A percentile compares a stretch with the other conserved stretches of the same genome.
These are phyloP conservation scores for Astreopora myriophthalma DNA, from an alignment of 64 coral and sea anemone species.

Conservation along the genomic window DNA sequence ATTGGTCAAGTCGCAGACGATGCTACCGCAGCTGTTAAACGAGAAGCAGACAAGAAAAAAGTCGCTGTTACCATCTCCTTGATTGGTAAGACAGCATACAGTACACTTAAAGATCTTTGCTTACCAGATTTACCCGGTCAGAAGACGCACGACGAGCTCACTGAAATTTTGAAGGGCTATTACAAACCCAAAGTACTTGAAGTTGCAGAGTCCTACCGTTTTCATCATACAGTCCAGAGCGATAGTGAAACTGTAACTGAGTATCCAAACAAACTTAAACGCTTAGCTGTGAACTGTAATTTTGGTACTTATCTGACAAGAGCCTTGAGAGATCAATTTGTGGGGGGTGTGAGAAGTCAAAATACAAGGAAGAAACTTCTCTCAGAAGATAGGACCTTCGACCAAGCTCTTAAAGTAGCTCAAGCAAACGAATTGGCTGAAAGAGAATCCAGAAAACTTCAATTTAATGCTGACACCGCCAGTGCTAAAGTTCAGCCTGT, in stretches of 20 bases:
- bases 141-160: conserved; percentile 57
- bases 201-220: conserved; percentile 72
- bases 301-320: conserved; percentile 65
- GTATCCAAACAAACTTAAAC: conserved; percentile 69
- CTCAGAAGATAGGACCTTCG: conserved; percentile 63
- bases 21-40: conserved; percentile 16
- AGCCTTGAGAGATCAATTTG: conserved; percentile 74
- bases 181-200: conserved; percentile 82
- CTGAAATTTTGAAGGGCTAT: conserved; percentile 20
- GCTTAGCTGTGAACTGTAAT: conserved; percentile 59
- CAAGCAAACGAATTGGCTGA: conserved; percentile 70
- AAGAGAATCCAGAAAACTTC: conserved; percentile 53
- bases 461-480: neutral
- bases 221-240: conserved; percentile 55
- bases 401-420: conserved; percentile 64
- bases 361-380: conserved; percentile 57
- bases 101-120: conserved; percentile 63
- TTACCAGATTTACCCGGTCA: conserved; percentile 51
- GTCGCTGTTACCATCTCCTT: conserved; percentile 58
- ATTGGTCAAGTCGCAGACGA: conserved; percentile 44
- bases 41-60: conserved; percentile 65
- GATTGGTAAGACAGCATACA: conserved; percentile 60
- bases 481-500: conserved; percentile 30
- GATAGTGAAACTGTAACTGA: conserved; percentile 72
- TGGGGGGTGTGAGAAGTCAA: conserved; percentile 56